phyloP scores from a whole-genome alignment of 1,140 invertebrate genomes.

The Mya arenaria region DNA sequence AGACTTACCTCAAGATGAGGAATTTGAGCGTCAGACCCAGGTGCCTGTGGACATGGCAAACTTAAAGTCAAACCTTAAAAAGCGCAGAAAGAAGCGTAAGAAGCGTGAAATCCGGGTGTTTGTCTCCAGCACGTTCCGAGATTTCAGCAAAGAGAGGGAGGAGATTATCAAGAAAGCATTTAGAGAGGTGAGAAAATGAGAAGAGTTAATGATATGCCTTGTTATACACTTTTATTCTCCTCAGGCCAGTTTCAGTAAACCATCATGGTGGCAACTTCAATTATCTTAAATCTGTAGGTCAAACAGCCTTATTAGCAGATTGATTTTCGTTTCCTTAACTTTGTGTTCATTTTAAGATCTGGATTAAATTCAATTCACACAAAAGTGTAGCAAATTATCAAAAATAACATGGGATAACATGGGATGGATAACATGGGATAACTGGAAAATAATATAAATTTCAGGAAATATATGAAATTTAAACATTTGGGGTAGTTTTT shows the following conservation, averaged over 20 bases:
- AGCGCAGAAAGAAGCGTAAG: slow-evolving; percentile 50
- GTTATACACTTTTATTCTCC: no score
- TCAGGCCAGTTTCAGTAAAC: no score
- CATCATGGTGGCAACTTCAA: no score
- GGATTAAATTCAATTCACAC: no score
- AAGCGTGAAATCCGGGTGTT: slow-evolving; percentile 71
- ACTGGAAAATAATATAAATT: no score
- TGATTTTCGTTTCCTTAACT: background rate
- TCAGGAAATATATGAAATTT: no score
- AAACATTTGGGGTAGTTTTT: no score
- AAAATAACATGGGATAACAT: no score
- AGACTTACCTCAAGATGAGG: slow-evolving; percentile 54
- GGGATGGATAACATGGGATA: no score
- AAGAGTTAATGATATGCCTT: background rate
- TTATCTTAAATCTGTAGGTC: no score
- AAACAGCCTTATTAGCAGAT: background rate
- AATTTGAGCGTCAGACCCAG: slow-evolving; percentile 56
- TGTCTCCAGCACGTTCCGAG: slow-evolving; percentile 72
- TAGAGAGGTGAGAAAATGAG: slow-evolving; percentile 61
- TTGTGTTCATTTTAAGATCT: no score
- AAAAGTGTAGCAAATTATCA: no score
- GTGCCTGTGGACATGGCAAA: slow-evolving; percentile 6
- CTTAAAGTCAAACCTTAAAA: background rate
- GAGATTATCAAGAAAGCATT: slow-evolving; percentile 72
- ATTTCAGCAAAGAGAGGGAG: slow-evolving; percentile 69